A percentile compares a stretch with the other conserved stretches of the same genome.
phyloP scores from a whole-genome alignment of 1,140 invertebrate species.

The Cydia pomonella region DNA sequence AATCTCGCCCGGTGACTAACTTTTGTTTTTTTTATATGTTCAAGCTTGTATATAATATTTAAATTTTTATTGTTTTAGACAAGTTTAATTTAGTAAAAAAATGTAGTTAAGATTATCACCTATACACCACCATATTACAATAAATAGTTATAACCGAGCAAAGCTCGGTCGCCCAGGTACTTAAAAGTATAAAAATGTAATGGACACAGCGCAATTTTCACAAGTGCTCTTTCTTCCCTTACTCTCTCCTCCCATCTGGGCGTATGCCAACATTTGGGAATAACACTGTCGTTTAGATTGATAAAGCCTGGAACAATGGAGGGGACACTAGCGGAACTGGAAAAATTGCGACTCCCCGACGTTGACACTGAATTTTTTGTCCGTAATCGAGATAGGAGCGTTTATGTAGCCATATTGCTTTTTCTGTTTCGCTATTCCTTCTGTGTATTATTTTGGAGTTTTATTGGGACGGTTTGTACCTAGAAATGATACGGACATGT shows the following conservation, averaged over 20 bases:
- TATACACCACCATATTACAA: no score
- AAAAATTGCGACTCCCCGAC: conserved; percentile 25
- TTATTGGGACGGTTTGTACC: background rate
- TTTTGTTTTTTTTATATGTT: no score
- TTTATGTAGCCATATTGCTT: conserved; percentile 29
- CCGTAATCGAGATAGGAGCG: conserved; percentile 30
- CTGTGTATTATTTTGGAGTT: conserved; percentile 13
- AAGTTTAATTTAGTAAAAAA: no score
- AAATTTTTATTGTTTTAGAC: no score
- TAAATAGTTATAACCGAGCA: no score
- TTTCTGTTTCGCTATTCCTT: conserved; percentile 16
- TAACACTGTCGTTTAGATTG: conserved; percentile 33
- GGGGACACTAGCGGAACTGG: conserved; percentile 24
- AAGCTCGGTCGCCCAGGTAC: no score
- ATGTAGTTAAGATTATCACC: no score
- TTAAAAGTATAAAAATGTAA: no score
- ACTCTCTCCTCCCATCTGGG: background rate
- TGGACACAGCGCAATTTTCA: background rate
- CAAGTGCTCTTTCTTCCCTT: background rate
- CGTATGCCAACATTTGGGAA: conserved; percentile 24
- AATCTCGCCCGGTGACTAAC: no score
- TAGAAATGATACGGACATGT: background rate
- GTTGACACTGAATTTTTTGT: conserved; percentile 32
- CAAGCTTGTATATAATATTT: no score
- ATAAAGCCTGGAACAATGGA: conserved; percentile 33